Conservation (phyloP, 2,888 invertebrate genomes). For the Heteromyza rotundicornis region DNA sequence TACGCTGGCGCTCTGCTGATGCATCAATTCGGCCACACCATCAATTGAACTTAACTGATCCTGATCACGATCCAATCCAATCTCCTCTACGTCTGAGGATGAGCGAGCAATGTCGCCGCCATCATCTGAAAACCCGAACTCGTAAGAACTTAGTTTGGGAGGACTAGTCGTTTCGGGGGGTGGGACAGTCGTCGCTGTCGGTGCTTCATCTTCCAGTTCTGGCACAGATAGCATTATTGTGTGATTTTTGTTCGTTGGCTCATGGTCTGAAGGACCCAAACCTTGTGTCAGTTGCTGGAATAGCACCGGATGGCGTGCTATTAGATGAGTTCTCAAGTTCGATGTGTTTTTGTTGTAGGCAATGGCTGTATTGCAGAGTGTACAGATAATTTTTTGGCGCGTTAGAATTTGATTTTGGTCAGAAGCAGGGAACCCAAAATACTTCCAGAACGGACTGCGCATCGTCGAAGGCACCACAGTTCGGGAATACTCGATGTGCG, state of each 20-base stretch:
- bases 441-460: conserved; percentile 51
- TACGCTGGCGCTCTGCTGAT: conserved; percentile 10
- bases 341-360: conserved; percentile 52
- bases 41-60: not conserved
- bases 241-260: too few relatives aligned
- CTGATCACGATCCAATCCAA: not conserved
- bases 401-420: conserved; percentile 45
- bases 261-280: too few relatives aligned
- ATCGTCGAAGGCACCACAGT: conserved; percentile 45
- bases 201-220: too few relatives aligned
- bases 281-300: conserved; percentile 20
- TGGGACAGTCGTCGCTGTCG: too few relatives aligned
- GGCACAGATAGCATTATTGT: too few relatives aligned
- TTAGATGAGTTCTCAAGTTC: conserved; percentile 48
- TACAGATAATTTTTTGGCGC: conserved; percentile 47
- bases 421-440: conserved; percentile 51
- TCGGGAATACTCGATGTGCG: conserved; percentile 41
- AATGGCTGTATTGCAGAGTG: conserved; percentile 43
- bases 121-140: not conserved
- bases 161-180: too few relatives aligned
- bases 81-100: not conserved
- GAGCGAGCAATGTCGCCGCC: not conserved
- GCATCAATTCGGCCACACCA: not conserved
- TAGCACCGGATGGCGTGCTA: conserved; percentile 43
- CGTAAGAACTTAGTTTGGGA: too few relatives aligned